These are phyloP conservation scores for Apodemus sylvaticus DNA, from an alignment of 2,113 vertebrate species.

Conservation along the genomic window DNA sequence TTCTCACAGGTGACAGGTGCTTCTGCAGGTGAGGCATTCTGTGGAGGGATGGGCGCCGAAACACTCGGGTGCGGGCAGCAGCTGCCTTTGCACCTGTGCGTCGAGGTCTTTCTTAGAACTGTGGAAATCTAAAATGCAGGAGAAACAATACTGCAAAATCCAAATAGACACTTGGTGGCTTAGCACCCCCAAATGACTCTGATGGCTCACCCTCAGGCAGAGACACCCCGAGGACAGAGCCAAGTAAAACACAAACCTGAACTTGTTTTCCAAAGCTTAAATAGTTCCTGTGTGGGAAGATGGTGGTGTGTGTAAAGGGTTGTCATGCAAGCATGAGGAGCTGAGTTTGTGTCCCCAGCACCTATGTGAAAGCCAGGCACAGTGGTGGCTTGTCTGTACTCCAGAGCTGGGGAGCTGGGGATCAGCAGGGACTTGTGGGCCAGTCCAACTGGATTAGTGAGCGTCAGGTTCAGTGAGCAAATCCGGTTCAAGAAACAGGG, in stretches of 20 bases:
- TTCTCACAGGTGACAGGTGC: neutral
- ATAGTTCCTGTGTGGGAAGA: neutral
- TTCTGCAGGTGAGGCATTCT: neutral
- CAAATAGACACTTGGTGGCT: neutral
- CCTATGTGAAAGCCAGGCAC: neutral
- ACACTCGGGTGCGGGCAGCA: neutral
- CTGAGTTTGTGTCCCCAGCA: neutral
- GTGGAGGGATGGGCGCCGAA: neutral
- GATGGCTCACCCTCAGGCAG: neutral
- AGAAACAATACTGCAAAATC: neutral
- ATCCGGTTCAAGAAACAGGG: neutral
- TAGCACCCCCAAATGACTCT: neutral
- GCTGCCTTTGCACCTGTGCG: neutral
- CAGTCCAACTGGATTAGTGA: neutral
- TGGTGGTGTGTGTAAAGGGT: neutral
- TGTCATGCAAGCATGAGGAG: too few species aligned
- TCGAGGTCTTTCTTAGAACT: neutral
- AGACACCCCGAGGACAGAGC: neutral
- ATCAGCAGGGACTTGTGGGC: neutral
- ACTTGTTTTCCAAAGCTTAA: neutral
- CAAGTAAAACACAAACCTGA: neutral
- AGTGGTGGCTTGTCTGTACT: neutral
- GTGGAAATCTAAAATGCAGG: neutral
- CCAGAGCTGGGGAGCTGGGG: neutral
- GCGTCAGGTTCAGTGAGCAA: neutral